Evolutionary conservation across 2,113 vertebrate genomes (phyloP), one percentile per base, ranked within the genome.

Genomic region (Ursus arctos): DNA sequence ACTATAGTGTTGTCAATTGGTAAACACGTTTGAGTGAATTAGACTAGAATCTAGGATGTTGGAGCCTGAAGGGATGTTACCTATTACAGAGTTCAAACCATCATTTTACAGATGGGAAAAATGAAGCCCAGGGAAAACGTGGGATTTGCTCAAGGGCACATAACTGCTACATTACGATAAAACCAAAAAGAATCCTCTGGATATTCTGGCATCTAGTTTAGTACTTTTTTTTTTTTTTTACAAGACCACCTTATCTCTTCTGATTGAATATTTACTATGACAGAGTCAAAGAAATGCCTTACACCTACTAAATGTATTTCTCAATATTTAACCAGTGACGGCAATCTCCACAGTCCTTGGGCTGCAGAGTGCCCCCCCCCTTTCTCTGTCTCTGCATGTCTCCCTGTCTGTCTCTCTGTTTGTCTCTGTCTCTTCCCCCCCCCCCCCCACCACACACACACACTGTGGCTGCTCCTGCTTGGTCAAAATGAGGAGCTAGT

Each of bases 181-280:
- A 88, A 53, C 14, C 28, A 19, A 77, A 81, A 89, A 69, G 47
- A 95, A 47, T 57, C 33, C 13, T 86, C 51, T 16, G 79, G 57
- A n/a, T 40, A 83, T 71, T 59, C 67, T 65, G 63, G 6, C 7
- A n/a, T 57, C 57, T 16, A 57, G 19, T 71, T 59, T 47, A 91
- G 57, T 67, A 3, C 76, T 93, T 94, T 67, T 16, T 67, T 80
- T 33, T 33, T 79, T 16, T 72, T 74, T 13, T 74, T 61, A 7
- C 7, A 85, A 85, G 47, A n/a, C 40, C 7, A 13, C 24, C 14
- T 26, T 88, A 31, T 95, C 65, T 94, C 31, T 77, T 88, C 36
- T 77, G 61, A 79, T 31, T 74, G 57, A 85, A 47, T 77, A 86
- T 91, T 65, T 77, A 72, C 57, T 93, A 13, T 85, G 47, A 95